Evolutionary conservation across 2,888 invertebrate genomes (phyloP).

Genomic region (Nomada ruficornis): DNA sequence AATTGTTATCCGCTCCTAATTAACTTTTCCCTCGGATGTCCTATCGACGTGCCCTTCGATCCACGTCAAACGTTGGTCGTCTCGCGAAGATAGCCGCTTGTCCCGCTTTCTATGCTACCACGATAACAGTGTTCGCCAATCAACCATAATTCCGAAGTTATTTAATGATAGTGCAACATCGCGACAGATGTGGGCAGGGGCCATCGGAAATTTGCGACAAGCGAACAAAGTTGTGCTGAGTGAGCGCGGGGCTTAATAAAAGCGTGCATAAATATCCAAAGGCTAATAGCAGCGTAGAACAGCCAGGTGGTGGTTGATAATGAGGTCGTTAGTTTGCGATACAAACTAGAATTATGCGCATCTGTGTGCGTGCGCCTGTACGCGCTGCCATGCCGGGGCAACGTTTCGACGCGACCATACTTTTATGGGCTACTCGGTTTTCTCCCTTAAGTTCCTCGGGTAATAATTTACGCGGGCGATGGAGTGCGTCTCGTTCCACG

Average conservation of each 20-base stretch:
- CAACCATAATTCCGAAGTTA: conserved; percentile 12
- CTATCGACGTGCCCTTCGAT: background rate
- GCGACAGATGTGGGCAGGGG: background rate
- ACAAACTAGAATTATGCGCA: conserved; percentile 15
- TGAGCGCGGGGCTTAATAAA: conserved; percentile 74
- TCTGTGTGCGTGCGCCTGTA: conserved; percentile 24
- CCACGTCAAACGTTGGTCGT: background rate
- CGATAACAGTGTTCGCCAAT: conserved; percentile 2
- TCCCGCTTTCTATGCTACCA: background rate
- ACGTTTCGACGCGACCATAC: conserved; percentile 25
- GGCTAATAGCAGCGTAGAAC: conserved; percentile 72
- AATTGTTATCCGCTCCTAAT: conserved; percentile 52
- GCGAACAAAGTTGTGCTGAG: conserved; percentile 34
- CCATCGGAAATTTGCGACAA: conserved; percentile 44
- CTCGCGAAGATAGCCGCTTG: background rate
- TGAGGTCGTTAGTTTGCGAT: conserved; percentile 78
- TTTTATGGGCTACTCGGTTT: conserved; percentile 36
- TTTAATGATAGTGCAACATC: conserved; percentile 45
- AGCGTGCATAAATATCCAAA: conserved; percentile 77
- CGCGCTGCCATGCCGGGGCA: background rate
- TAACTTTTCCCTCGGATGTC: conserved; percentile 31
- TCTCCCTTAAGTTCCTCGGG: conserved; percentile 45
- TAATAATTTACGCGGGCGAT: conserved; percentile 62
- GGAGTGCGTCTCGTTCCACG: conserved; percentile 47
- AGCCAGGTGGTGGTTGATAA: conserved; percentile 78